Base-by-base conservation (phyloP, 2,797 vertebrate species). In the Columba guinea region DNA sequence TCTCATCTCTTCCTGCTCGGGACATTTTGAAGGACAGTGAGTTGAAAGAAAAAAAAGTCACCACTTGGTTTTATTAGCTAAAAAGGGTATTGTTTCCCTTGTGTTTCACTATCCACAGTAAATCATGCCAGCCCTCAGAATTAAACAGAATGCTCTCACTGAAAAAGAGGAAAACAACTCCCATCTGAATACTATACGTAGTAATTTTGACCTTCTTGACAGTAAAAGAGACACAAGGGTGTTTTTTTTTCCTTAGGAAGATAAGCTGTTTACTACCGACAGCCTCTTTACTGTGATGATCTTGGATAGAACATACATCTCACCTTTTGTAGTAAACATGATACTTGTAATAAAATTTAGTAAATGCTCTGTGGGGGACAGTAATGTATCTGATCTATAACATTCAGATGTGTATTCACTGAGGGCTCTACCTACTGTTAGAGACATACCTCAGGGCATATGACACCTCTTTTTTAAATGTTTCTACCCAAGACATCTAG, bases 1-100 rank as follows among this genome's bases (percentile, higher is more conserved):
- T 98, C 97, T 97, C 97, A 95, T 69, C 92, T 94, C 75, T 85
- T 87, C 89, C 87, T 77, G 35, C 26, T 10, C 44, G 62, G 46
- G 58, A 21, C 13, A 53, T 79, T 88, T 37, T 19, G 18, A 92
- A 73, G 46, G 37, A 60, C 10, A 79, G 10, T 7, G 75, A 22
- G 22, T 53, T 46, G 35, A 91, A 88, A 37, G 83, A 52, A 26
- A 18, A 44, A 44, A 44, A 44, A 18, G 7, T 26, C 41, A 65
- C 14, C 7, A 3, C 24, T 64, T n/a, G 21, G 17, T 71, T 90
- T 95, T 59, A n/a, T 71, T 28, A 81, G n/a, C 37, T 34, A 34
- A 52, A 76, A 91, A 59, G 11, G 3, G 4, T 30, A 48, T n/a
- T 34, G 21, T 34, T 64, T 75, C 64, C 49, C 12, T 52, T 19